Conservation (phyloP, 1,140 invertebrate species). For the Streblospio benedicti region DNA sequence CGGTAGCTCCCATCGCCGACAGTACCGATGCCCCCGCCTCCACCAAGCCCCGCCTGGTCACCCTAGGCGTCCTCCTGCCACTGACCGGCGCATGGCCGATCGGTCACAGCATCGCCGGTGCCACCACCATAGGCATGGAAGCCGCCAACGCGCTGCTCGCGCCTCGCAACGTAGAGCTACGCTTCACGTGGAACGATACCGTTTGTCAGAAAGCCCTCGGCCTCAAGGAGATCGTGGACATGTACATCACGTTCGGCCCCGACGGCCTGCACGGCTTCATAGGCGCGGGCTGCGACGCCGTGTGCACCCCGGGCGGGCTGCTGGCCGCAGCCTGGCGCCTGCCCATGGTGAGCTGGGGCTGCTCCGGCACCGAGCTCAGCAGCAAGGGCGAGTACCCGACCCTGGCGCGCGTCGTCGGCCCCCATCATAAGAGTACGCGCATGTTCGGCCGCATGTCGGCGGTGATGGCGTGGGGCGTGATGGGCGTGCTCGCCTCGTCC, state of each 20-base stretch:
- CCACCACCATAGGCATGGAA: too few relatives aligned
- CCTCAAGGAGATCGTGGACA: neutral
- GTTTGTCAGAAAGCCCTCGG: neutral
- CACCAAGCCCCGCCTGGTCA: too few relatives aligned
- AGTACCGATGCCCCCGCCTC: too few relatives aligned
- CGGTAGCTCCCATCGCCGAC: too few relatives aligned
- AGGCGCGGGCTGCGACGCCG: neutral
- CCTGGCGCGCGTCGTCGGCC: neutral
- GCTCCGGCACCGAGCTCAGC: neutral
- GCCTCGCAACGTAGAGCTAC: too few relatives aligned
- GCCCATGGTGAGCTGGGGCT: conserved; percentile 3
- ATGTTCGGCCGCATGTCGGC: neutral
- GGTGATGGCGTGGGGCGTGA: neutral
- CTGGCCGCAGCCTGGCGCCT: neutral
- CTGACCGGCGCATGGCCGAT: too few relatives aligned
- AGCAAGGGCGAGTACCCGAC: neutral
- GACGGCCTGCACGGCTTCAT: neutral
- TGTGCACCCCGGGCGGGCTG: neutral
- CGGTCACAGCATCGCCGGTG: too few relatives aligned
- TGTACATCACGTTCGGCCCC: neutral
- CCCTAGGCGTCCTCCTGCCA: too few relatives aligned
- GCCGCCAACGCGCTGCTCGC: too few relatives aligned
- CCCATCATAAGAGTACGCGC: neutral
- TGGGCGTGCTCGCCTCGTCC: neutral
- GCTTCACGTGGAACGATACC: neutral